Evolutionary conservation across 2,888 invertebrate species (phyloP).

Genomic region (Cremastinae sp.): DNA sequence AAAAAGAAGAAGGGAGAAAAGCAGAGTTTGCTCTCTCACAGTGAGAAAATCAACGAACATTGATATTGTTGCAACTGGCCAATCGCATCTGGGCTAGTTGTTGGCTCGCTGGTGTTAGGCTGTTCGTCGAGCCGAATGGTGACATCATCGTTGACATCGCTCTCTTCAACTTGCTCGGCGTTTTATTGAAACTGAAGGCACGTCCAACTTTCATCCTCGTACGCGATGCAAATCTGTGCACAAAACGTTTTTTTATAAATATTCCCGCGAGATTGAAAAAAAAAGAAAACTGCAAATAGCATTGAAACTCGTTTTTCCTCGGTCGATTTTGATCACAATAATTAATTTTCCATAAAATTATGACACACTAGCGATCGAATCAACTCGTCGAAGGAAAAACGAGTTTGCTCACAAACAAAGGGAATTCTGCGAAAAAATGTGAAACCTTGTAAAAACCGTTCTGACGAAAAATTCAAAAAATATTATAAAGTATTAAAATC

Average conservation of each 20-base stretch:
- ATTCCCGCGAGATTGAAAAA: conserved; percentile 32
- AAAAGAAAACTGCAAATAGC: conserved; percentile 31
- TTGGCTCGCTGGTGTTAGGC: conserved; percentile 89
- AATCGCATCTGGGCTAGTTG: conserved; percentile 93
- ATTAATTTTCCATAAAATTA: neutral
- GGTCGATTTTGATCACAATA: neutral
- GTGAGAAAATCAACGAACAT: conserved; percentile 83
- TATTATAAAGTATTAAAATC: neutral
- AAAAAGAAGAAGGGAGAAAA: conserved; percentile 45
- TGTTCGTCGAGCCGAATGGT: conserved; percentile 92
- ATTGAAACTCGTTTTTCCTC: conserved; percentile 40
- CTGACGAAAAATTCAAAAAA: conserved; percentile 60
- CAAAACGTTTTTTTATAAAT: conserved; percentile 47
- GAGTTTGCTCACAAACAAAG: conserved; percentile 55
- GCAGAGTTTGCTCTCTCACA: conserved; percentile 43
- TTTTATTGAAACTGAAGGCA: conserved; percentile 97
- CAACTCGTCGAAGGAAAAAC: conserved; percentile 23
- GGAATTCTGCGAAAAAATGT: conserved; percentile 51
- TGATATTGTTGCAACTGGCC: conserved; percentile 92
- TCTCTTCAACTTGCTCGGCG: conserved; percentile 95
- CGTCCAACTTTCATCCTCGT: conserved; percentile 94
- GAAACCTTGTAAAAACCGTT: conserved; percentile 64
- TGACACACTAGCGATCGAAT: neutral
- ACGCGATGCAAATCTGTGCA: conserved; percentile 86
- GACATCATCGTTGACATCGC: conserved; percentile 97